Percentiles rank a stretch among this genome's conserved stretches.
Conservation (phyloP, 2,113 vertebrate genomes). For the Dasyornis broadbenti region DNA sequence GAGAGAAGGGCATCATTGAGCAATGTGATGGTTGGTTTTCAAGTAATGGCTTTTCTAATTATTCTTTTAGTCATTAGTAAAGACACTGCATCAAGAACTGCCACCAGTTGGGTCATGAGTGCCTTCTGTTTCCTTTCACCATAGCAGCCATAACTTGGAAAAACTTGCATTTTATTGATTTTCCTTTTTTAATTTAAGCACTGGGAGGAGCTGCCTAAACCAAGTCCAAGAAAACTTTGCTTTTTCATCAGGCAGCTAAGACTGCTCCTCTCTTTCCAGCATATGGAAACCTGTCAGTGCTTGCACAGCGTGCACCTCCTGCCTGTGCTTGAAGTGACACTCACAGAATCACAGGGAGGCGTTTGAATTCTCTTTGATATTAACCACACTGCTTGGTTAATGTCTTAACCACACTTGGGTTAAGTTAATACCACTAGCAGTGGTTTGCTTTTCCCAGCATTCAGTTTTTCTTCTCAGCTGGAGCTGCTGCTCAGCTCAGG, state of each 20-base stretch:
- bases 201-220: background rate
- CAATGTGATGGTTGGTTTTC: background rate
- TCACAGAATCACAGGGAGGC: background rate
- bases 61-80: background rate
- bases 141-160: background rate
- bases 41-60: background rate
- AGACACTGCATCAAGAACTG: background rate
- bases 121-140: background rate
- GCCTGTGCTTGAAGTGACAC: background rate
- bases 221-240: background rate
- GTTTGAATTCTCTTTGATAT: background rate
- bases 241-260: background rate
- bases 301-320: background rate
- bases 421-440: background rate
- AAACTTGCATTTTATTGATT: background rate
- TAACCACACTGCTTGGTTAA: background rate
- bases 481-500: background rate
- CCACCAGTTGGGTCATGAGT: background rate
- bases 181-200: background rate
- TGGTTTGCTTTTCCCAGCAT: background rate
- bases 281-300: background rate
- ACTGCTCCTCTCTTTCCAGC: background rate
- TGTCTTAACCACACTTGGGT: background rate
- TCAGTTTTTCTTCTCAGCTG: background rate
- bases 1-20: background rate